phyloP scores from a whole-genome alignment of 2,888 invertebrate genomes.

The Heliconius ethilla region DNA sequence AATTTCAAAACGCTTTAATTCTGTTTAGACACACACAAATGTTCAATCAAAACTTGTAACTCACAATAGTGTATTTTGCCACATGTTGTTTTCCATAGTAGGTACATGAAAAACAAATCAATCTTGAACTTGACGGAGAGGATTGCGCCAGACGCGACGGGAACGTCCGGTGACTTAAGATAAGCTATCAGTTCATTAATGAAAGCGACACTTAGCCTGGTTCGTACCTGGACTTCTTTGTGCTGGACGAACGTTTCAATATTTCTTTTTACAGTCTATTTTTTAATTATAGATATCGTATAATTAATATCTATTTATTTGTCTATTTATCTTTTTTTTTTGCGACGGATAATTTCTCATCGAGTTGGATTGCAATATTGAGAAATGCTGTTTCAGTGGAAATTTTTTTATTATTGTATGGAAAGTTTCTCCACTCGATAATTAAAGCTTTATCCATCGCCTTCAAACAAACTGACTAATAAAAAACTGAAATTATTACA shows the following conservation, averaged over 20 bases:
- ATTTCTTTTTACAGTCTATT: neutral
- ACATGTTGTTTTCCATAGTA: constrained; percentile 4
- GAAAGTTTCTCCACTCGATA: too few species aligned
- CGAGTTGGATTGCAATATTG: too few species aligned
- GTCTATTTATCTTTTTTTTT: too few species aligned
- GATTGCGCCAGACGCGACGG: constrained; percentile 31
- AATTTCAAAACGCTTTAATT: neutral
- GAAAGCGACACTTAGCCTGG: constrained; percentile 9
- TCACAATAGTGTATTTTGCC: constrained; percentile 8
- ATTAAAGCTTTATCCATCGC: too few species aligned
- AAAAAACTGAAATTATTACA: too few species aligned
- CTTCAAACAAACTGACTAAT: too few species aligned
- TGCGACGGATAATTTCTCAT: too few species aligned
- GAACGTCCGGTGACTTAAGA: constrained; percentile 35
- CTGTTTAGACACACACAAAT: neutral
- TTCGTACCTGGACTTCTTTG: constrained; percentile 1
- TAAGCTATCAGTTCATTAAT: constrained; percentile 27
- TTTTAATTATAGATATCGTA: neutral
- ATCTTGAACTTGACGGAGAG: neutral
- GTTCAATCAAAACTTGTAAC: neutral
- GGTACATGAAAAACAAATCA: constrained; percentile 18
- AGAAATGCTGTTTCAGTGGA: too few species aligned
- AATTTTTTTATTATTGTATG: too few species aligned
- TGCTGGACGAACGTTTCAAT: neutral
- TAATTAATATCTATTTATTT: neutral